These are phyloP conservation scores for Sus scrofa DNA, from an alignment of 2,113 vertebrate genomes.

Conservation along the genomic window T2T-Sscrofa CM000824.6:202738001-202738500, in stretches of 20 bases:
- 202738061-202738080: neutral
- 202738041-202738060: neutral
- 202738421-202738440: neutral
- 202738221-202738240: neutral
- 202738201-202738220: neutral
- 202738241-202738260: neutral
- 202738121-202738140: constrained; percentile 8
- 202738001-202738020: too few relatives aligned
- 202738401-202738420: neutral
- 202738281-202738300: neutral
- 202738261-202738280: neutral
- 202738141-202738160: neutral
- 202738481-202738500: neutral
- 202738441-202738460: neutral
- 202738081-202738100: neutral
- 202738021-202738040: neutral
- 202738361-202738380: neutral
- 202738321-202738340: neutral
- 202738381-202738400: neutral
- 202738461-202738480: neutral
- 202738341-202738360: neutral
- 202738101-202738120: neutral
- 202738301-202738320: neutral
- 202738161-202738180: neutral
- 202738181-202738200: neutral